Evolutionary conservation across 2,888 invertebrate species (phyloP).

Genomic region (Schrankia costaestrigalis): DNA sequence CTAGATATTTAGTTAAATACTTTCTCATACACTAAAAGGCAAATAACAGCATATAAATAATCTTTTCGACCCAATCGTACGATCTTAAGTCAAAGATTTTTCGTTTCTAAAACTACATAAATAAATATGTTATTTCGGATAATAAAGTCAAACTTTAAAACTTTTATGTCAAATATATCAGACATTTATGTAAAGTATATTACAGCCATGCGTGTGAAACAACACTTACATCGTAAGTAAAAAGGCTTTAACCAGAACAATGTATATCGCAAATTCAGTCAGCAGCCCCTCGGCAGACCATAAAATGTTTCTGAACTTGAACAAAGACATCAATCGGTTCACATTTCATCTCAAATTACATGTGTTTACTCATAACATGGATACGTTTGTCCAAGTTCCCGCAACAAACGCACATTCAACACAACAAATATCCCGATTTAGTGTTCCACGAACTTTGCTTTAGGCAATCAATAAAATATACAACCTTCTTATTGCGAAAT

Average conservation of each 20-base stretch:
- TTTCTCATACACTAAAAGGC: too few species aligned
- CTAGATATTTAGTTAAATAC: too few species aligned
- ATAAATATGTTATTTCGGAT: too few species aligned
- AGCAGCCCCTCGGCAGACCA: conserved; percentile 60
- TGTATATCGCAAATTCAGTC: conserved; percentile 56
- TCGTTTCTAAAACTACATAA: too few species aligned
- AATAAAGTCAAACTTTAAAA: too few species aligned
- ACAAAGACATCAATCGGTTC: conserved; percentile 77
- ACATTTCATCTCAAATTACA: conserved; percentile 77
- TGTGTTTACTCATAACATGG: conserved; percentile 56
- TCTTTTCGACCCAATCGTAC: too few species aligned
- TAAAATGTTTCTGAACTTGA: conserved; percentile 61
- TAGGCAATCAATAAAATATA: conserved; percentile 46
- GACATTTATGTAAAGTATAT: too few species aligned
- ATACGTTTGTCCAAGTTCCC: conserved; percentile 42
- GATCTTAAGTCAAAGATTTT: too few species aligned
- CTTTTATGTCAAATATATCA: too few species aligned
- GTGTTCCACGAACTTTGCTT: conserved; percentile 52
- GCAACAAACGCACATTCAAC: conserved; percentile 39
- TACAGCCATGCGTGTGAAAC: conserved; percentile 2
- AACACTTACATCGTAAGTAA: conserved; percentile 10
- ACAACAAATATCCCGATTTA: conserved; percentile 45
- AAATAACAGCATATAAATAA: too few species aligned
- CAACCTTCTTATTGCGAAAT: conserved; percentile 20
- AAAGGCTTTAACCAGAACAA: conserved; percentile 44